Evolutionary conservation across 2,888 invertebrate species (phyloP), one percentile per base, ranked within the genome.

Genomic region (Caenorhabditis panamensis): DNA sequence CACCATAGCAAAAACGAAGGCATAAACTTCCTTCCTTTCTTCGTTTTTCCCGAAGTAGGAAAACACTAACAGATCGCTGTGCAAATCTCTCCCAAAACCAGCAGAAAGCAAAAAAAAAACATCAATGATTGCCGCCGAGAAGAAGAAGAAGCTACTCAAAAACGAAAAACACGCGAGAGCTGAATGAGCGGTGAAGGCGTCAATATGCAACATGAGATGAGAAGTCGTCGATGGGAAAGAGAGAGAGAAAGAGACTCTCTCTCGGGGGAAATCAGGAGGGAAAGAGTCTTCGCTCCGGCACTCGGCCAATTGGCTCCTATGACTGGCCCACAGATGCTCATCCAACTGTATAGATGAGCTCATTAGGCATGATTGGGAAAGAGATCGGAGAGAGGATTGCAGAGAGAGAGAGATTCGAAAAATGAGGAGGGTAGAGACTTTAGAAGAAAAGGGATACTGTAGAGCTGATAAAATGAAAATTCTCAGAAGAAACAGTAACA

Each of bases 261-360:
- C 72, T 59, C 59, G 37, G 26, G 73, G 73, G 73, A 73, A 73
- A 73, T 73, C 73, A 73, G 64, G 59, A 56, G 28, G 20, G 47
- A 26, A 41, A 62, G 54, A 28, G 28, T 16, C 54, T 44, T 13
- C 16, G n/a, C n/a, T n/a, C n/a, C n/a, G 22, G 13, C 61, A 24
- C 36, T 53, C 36, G 53, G 54, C 71, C 71, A 72, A 72, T 72
- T 72, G 72, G 72, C 72, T 72, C 71, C 63, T 59, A 54, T 72
- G 62, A 63, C 56, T 63, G n/a, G 4, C 26, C 18, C 36, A 13
- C 22, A 16, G 18, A 28, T 71, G 66, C 73, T 66, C 66, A 73
- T 54, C 66, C 73, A 73, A 66, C 73, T 73, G 73, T 73, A 73
- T 73, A 56, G 47, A 72, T 56, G 63, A 64, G 72, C 64, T 64